These are phyloP conservation scores for Lepidotrigona ventralis DNA, from an alignment of 1,140 invertebrate genomes.

Conservation along the genomic window DNA sequence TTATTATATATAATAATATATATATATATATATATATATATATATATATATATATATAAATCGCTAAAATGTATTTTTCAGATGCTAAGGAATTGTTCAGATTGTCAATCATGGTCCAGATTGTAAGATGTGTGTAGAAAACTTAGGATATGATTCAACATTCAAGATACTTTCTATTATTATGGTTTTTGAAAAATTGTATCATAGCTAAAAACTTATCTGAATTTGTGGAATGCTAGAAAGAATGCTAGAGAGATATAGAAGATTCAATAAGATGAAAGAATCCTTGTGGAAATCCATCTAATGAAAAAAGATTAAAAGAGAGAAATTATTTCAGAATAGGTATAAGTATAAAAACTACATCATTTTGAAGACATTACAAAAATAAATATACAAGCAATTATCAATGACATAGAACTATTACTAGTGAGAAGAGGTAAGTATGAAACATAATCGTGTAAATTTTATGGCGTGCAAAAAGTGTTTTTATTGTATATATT, in stretches of 20 bases:
- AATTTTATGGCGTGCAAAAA: constrained; percentile 39
- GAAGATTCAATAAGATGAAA: constrained; percentile 93
- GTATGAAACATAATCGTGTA: constrained; percentile 60
- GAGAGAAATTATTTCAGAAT: constrained; percentile 79
- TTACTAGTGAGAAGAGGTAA: constrained; percentile 81
- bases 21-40: no score
- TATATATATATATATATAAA: no score
- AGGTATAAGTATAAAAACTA: constrained; percentile 81
- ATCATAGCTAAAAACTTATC: constrained; percentile 96
- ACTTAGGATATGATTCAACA: constrained; percentile 92
- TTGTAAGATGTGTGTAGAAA: constrained; percentile 98
- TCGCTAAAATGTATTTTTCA: constrained; percentile 47
- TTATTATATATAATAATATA: no score
- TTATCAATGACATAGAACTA: constrained; percentile 85
- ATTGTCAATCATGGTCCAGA: no score
- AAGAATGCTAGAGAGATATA: constrained; percentile 93
- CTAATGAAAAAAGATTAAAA: constrained; percentile 87
- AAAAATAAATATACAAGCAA: constrained; percentile 95
- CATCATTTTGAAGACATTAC: constrained; percentile 91
- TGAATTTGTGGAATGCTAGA: constrained; percentile 93
- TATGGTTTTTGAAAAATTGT: constrained; percentile 96
- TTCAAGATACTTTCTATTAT: constrained; percentile 95
- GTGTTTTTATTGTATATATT: not conserved
- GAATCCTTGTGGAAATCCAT: constrained; percentile 95
- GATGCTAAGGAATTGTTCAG: constrained; percentile 90